Percentiles rank a stretch among this genome's conserved stretches.
Evolutionary conservation across 1,140 invertebrate species (phyloP).

Genomic region (Cyclargus thomasi): DNA sequence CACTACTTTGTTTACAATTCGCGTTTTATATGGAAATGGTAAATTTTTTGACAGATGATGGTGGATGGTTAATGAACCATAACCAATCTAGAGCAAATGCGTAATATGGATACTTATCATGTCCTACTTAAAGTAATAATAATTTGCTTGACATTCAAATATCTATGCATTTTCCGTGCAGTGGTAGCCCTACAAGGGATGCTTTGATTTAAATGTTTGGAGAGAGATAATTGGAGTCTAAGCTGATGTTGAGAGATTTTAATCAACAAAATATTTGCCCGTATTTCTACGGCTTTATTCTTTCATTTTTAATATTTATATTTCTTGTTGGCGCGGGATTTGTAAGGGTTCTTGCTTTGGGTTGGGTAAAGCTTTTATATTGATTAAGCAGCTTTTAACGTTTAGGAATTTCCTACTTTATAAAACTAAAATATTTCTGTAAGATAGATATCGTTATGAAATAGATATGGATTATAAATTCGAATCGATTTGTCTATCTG

Average conservation of each 20-base stretch:
- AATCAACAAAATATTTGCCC: not conserved
- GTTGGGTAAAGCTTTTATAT: constrained; percentile 1
- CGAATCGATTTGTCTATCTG: too few species aligned
- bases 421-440: not conserved
- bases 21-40: too few species aligned
- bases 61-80: too few species aligned
- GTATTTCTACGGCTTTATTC: constrained; percentile 2
- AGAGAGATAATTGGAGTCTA: constrained; percentile 7
- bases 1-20: too few species aligned
- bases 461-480: too few species aligned
- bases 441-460: too few species aligned
- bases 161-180: too few species aligned
- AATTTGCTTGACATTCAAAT: too few species aligned
- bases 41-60: too few species aligned
- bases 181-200: not conserved
- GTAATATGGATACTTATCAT: too few species aligned
- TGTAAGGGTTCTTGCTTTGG: not conserved
- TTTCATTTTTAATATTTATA: not conserved
- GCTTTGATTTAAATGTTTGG: constrained; percentile 13
- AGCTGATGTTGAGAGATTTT: constrained; percentile 11
- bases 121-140: too few species aligned
- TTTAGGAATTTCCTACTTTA: not conserved
- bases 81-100: too few species aligned
- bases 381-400: not conserved
- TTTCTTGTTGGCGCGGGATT: not conserved